Percentiles rank a stretch among this genome's conserved stretches.
phyloP scores from a whole-genome alignment of 2,113 vertebrate genomes.

The Grammomys dolichurus region DNA sequence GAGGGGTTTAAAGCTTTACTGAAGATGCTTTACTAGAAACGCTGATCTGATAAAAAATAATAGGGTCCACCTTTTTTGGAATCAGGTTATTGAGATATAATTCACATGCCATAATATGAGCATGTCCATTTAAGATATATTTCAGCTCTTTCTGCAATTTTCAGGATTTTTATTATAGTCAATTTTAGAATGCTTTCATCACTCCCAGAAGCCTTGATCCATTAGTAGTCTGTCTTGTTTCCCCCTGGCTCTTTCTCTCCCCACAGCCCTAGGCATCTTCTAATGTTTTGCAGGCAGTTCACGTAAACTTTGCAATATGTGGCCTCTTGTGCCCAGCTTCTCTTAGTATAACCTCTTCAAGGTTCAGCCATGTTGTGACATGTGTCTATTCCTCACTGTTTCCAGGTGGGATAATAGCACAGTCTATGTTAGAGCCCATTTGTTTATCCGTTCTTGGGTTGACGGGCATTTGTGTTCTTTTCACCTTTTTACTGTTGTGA shows the following conservation, averaged over 20 bases:
- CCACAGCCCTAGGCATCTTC: neutral
- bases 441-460: slow-evolving; percentile 39
- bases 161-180: neutral
- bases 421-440: neutral
- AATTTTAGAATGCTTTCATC: slow-evolving; percentile 57
- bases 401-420: slow-evolving; percentile 34
- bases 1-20: slow-evolving; percentile 27
- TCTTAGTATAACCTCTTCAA: slow-evolving; percentile 39
- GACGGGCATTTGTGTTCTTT: slow-evolving; percentile 43
- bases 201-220: neutral
- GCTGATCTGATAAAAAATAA: slow-evolving; percentile 55
- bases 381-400: neutral
- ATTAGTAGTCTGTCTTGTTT: slow-evolving; percentile 3
- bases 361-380: neutral
- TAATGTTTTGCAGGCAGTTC: slow-evolving; percentile 31
- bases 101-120: slow-evolving; percentile 45
- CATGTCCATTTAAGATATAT: slow-evolving; percentile 7
- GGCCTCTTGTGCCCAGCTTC: slow-evolving; percentile 32
- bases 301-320: slow-evolving; percentile 4
- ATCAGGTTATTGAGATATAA: slow-evolving; percentile 32
- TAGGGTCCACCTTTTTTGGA: neutral
- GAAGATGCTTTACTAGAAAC: slow-evolving; percentile 55
- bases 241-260: neutral
- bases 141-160: slow-evolving; percentile 45
- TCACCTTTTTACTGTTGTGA: slow-evolving; percentile 7